Evolutionary conservation across 2,888 invertebrate species (phyloP).

Genomic region (Pasiphila rectangulata): DNA sequence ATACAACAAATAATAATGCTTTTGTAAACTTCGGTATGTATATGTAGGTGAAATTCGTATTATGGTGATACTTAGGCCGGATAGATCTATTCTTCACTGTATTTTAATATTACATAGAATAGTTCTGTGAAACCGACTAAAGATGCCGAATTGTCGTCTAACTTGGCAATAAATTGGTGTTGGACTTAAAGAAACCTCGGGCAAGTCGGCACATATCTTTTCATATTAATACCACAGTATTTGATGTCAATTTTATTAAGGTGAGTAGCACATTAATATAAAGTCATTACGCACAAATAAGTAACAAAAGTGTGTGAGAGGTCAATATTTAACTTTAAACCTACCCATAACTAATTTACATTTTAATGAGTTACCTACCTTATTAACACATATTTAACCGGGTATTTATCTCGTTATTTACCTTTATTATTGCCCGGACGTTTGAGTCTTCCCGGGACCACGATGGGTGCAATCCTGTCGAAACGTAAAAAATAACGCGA

Average conservation of each 20-base stretch:
- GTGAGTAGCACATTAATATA: conserved; percentile 19
- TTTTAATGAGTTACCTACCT: too few relatives aligned
- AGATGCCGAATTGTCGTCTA: conserved; percentile 11
- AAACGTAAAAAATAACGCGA: too few relatives aligned
- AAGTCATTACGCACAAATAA: conserved; percentile 42
- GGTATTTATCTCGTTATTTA: too few relatives aligned
- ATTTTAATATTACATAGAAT: conserved; percentile 74
- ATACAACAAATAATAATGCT: conserved; percentile 42
- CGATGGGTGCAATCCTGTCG: too few relatives aligned
- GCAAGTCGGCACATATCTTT: background rate
- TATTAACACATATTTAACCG: too few relatives aligned
- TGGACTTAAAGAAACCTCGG: background rate
- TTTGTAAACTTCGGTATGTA: conserved; percentile 62
- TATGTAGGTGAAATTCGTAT: conserved; percentile 50
- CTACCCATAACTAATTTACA: background rate
- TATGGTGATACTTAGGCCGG: conserved; percentile 63
- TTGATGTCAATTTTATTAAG: conserved; percentile 36
- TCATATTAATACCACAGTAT: conserved; percentile 30
- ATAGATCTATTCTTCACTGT: conserved; percentile 74
- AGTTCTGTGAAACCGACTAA: conserved; percentile 37
- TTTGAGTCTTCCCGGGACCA: too few relatives aligned
- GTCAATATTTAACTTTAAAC: background rate
- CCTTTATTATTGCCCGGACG: too few relatives aligned
- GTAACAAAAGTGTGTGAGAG: conserved; percentile 23
- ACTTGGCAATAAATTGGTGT: background rate